Evolutionary conservation across 2,888 invertebrate genomes (phyloP), one percentile per base, ranked within the genome.

Genomic region (Eristalis intricaria): DNA sequence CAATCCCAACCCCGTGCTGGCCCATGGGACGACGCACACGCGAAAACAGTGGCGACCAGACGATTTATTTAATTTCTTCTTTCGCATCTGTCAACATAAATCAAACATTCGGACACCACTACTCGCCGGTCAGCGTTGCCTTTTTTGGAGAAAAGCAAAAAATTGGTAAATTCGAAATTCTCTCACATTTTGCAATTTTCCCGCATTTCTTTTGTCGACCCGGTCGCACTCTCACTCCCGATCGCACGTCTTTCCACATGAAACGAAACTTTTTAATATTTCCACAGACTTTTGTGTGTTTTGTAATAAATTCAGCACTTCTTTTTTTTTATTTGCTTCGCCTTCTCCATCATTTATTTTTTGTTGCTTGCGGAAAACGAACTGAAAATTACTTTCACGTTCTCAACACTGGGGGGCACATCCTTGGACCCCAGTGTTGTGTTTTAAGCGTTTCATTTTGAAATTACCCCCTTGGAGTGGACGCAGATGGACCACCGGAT

Each of bases 91-190:
- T 78, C 86, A 76, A 38, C 83, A 83, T 87, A 79, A 87, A 87
- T 87, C 83, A 87, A 87, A 87, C 71, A 83, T 79, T 83, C 86
- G 83, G 86, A 83, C 86, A 87, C 86, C 50, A 79, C 75, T 70
- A 79, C 77, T 78, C 64, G 61, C 74, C 64, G 61, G 23, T 22
- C 64, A 32, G 50, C 29, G 32, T 8, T 8, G 8, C 10, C 32
- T 10, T 61, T 73, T 68, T 73, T 75, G 75, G 69, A 69, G 13
- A 38, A 1, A 10, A 11, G 4, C 10, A 10, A 35, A 32, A 32
- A 32, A 32, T 5, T 32, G 32, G 15, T 7, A 40, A 40, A 15
- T 43, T 15, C 43, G 32, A 32, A 50, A 19, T 19, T 50, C 50
- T 61, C 70, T 82, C 71, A 61, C 76, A 76, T 80, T 80, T 65